A percentile compares a stretch with the other conserved stretches of the same genome.
Conservation (phyloP, 2,797 vertebrate species). For the Kryptopterus vitreolus region DNA sequence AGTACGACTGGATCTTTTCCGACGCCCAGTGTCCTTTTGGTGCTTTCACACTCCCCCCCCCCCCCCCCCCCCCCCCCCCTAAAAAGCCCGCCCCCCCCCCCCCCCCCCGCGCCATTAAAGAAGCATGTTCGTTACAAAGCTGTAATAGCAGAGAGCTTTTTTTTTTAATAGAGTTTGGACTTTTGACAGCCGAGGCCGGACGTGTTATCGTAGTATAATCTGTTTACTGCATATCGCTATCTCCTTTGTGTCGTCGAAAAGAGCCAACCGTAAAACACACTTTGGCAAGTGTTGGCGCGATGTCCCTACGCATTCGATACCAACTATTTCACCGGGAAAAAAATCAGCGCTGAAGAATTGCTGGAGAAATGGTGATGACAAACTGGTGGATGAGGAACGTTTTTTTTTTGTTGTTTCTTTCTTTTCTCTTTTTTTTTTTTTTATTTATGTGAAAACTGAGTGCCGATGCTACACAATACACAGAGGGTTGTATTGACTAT, state of each 20-base stretch:
- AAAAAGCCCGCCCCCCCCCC: too few species aligned
- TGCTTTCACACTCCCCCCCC: too few species aligned
- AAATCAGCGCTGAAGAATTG: not conserved
- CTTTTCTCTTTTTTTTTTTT: too few species aligned
- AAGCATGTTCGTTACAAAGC: conserved; percentile 33
- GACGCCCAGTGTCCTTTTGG: conserved; percentile 33
- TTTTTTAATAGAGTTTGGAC: conserved; percentile 45
- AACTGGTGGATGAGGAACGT: not conserved
- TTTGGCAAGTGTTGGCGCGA: not conserved
- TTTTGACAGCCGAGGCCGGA: conserved; percentile 27
- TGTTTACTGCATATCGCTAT: conserved; percentile 15
- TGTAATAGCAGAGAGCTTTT: conserved; percentile 37
- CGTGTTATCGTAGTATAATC: conserved; percentile 40
- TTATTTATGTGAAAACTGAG: too few species aligned
- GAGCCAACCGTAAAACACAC: conserved; percentile 27
- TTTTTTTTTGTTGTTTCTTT: too few species aligned
- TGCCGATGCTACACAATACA: too few species aligned
- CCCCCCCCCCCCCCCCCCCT: too few species aligned
- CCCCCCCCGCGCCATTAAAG: conserved; percentile 29
- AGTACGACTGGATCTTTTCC: conserved; percentile 19
- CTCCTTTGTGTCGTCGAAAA: conserved; percentile 20
- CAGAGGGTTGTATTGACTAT: too few species aligned
- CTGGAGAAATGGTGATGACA: not conserved
- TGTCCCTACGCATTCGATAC: not conserved
- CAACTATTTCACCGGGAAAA: not conserved